A percentile compares a stretch with the other conserved stretches of the same genome.
phyloP scores from a whole-genome alignment of 2,888 invertebrate species.

The Leucophora obtusa region DNA sequence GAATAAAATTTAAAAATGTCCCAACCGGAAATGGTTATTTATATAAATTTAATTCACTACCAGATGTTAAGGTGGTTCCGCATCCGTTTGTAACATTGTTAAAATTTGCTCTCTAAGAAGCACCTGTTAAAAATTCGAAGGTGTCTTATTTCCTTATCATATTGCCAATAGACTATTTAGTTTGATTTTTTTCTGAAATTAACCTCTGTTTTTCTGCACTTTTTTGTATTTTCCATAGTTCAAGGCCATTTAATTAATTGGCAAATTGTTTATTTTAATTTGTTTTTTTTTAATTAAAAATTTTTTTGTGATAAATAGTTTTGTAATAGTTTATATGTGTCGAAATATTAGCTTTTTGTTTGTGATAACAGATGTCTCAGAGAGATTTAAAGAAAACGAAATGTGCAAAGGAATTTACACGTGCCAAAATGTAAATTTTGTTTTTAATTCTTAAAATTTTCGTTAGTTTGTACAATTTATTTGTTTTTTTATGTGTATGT shows the following conservation, averaged over 20 bases:
- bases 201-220: not conserved
- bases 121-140: constrained; percentile 16
- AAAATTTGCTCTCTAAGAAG: not conserved
- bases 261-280: constrained; percentile 23
- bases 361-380: not conserved
- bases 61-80: too few species aligned
- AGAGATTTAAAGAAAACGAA: not conserved
- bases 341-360: constrained; percentile 14
- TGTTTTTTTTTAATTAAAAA: too few species aligned
- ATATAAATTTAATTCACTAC: too few species aligned
- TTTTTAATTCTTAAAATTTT: not conserved
- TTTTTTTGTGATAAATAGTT: constrained; percentile 27
- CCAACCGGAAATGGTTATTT: too few species aligned
- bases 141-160: constrained; percentile 28
- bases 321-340: constrained; percentile 30
- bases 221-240: constrained; percentile 22
- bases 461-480: not conserved
- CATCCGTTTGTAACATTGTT: too few species aligned
- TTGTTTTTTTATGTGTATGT: not conserved
- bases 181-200: constrained; percentile 1
- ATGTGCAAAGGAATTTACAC: not conserved
- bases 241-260: constrained; percentile 57
- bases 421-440: not conserved
- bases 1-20: too few species aligned
- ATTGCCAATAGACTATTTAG: constrained; percentile 33